These are phyloP conservation scores for Ischnura elegans DNA, from an alignment of 2,888 invertebrate genomes.

Conservation along the genomic window DNA sequence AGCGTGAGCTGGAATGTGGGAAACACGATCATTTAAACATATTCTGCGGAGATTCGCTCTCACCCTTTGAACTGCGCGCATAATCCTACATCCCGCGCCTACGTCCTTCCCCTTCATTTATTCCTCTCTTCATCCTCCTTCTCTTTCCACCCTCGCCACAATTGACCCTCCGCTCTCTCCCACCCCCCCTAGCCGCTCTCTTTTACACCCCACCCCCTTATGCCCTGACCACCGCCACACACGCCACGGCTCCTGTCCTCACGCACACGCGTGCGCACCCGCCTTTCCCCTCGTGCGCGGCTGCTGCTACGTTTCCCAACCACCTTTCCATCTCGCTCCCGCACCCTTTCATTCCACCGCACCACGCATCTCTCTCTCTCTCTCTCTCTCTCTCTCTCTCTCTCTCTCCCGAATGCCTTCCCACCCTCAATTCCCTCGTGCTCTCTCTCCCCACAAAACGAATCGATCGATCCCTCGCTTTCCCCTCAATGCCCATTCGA, in stretches of 20 bases:
- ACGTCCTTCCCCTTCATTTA: too few species aligned
- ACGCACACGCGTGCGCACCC: not conserved
- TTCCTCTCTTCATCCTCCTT: not conserved
- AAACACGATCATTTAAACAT: too few species aligned
- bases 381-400: not conserved
- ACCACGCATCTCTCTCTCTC: not conserved
- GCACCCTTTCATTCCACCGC: slow-evolving; percentile 19
- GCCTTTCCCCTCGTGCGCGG: not conserved
- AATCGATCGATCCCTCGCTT: too few species aligned
- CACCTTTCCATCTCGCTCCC: not conserved
- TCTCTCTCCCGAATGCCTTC: too few species aligned
- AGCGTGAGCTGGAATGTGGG: too few species aligned
- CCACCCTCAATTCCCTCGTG: too few species aligned
- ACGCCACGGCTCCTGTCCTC: slow-evolving; percentile 36
- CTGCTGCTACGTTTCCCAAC: too few species aligned
- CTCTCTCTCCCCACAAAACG: too few species aligned
- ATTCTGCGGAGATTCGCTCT: too few species aligned
- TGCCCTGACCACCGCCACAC: slow-evolving; percentile 49
- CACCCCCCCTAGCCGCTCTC: not conserved
- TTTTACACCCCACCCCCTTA: not conserved
- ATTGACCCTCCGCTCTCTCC: not conserved
- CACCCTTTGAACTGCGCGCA: too few species aligned
- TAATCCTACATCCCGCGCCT: too few species aligned
- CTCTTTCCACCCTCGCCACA: not conserved
- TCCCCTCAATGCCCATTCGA: not conserved